Base-by-base conservation (phyloP, 2,888 invertebrate species). In the Drosophila lutescens region DNA sequence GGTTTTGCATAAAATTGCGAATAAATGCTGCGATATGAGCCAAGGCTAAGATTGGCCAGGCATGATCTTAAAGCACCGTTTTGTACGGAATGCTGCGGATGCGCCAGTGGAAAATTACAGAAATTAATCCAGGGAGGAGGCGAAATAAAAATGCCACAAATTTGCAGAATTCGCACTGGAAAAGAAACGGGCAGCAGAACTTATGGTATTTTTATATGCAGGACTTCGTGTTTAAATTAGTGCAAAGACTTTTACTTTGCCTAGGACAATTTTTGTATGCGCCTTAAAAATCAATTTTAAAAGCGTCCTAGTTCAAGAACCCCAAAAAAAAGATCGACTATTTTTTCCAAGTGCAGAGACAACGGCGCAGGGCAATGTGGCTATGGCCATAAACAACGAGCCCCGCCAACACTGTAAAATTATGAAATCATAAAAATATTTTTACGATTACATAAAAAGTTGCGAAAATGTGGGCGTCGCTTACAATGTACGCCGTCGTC, bases 401-500 rank as follows among this genome's bases (percentile, higher is more conserved):
- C 32, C 67, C 65, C 66, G 59, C 83, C 71, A 50, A 76, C 84
- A 86, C 81, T 85, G 88, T 85, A 87, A 87, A 87, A 89, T 87
- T 89, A 87, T 87, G 89, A 80, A 89, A 87, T 87, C 89, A 80
- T 86, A 89, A 89, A 87, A 89, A 80, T 86, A 89, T 76, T 89
- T 87, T 88, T 88, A 87, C 82, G 89, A 80, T 84, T 76, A 79
- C 80, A 78, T 86, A 86, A 89, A 78, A 88, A 76, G 46, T 74
- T 80, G 78, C 62, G 36, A 80, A 79, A 80, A 76, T 72, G 74
- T 66, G 57, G 88, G 88, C 80, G 73, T 79, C 82, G 55, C 78
- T 40, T 44, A 67, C 66, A 66, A 58, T 53, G 68, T 67, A 61
- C 50, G 72, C 38, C 38, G 56, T 20, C 30, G 40, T 51, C 44